Evolutionary conservation across 2,888 invertebrate genomes (phyloP).

Genomic region (Halictus ligatus): DNA sequence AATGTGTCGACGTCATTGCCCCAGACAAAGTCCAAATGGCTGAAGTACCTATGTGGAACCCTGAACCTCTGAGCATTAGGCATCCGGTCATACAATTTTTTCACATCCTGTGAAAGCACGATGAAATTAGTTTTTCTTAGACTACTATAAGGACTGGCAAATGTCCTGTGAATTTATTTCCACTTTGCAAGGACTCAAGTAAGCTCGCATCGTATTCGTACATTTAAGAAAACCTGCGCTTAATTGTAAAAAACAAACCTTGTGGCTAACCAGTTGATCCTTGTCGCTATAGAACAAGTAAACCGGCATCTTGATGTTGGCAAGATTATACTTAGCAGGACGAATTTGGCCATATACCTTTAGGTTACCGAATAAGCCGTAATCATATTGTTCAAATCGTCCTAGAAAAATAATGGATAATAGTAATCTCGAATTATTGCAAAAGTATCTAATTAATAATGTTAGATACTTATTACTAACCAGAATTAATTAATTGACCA

Average conservation of each 20-base stretch:
- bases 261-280: conserved; percentile 75
- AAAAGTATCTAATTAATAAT: neutral
- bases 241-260: conserved; percentile 40
- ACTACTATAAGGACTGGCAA: neutral
- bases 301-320: conserved; percentile 75
- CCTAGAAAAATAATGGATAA: conserved; percentile 61
- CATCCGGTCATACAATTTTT: conserved; percentile 85
- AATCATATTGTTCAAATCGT: conserved; percentile 77
- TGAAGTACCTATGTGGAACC: conserved; percentile 86
- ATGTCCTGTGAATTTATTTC: neutral
- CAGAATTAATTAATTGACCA: conserved; percentile 77
- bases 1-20: conserved; percentile 86
- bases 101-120: conserved; percentile 84
- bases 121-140: neutral
- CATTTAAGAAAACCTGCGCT: neutral
- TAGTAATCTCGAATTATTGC: neutral
- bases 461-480: conserved; percentile 60
- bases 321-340: conserved; percentile 77
- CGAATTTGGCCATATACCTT: conserved; percentile 67
- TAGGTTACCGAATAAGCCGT: conserved; percentile 73
- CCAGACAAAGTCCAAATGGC: conserved; percentile 89
- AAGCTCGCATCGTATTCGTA: neutral
- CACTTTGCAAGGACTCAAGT: neutral
- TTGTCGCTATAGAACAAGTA: conserved; percentile 76
- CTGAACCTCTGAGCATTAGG: conserved; percentile 85